These are phyloP conservation scores for Nymphalis polychloros DNA, from an alignment of 2,888 invertebrate species.

Conservation along the genomic window DNA sequence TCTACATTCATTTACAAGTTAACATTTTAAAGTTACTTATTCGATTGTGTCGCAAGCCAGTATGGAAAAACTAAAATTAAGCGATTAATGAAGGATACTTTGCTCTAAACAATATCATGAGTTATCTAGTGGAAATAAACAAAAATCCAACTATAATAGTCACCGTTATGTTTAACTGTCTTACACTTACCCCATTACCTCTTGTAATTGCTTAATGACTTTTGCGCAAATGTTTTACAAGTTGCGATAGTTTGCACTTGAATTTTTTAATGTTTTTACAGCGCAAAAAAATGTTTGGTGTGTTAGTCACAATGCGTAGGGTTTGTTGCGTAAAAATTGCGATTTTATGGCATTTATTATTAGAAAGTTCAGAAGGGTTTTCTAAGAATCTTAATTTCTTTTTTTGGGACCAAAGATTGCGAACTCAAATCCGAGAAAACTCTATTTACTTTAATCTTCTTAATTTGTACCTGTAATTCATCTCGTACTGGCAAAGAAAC, in stretches of 20 bases:
- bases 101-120: background rate
- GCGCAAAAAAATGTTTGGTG: constrained; percentile 4
- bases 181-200: constrained; percentile 22
- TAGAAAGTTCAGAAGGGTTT: constrained; percentile 32
- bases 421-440: too few species aligned
- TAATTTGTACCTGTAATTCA: too few species aligned
- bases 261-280: constrained; percentile 27
- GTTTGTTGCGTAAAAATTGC: constrained; percentile 25
- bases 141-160: constrained; percentile 10
- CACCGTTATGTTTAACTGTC: constrained; percentile 30
- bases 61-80: too few species aligned
- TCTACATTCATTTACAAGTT: too few species aligned
- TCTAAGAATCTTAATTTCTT: constrained; percentile 26
- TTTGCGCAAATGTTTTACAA: constrained; percentile 32
- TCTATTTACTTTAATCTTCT: too few species aligned
- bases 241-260: constrained; percentile 17
- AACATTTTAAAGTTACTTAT: too few species aligned
- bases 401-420: too few species aligned
- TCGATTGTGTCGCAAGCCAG: too few species aligned
- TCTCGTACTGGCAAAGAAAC: too few species aligned
- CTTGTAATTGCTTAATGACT: constrained; percentile 24
- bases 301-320: background rate
- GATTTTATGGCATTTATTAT: constrained; percentile 25
- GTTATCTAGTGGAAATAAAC: constrained; percentile 7
- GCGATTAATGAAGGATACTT: background rate